Evolutionary conservation across 2,113 vertebrate species (phyloP).

Genomic region (Pardalotus punctatus): DNA sequence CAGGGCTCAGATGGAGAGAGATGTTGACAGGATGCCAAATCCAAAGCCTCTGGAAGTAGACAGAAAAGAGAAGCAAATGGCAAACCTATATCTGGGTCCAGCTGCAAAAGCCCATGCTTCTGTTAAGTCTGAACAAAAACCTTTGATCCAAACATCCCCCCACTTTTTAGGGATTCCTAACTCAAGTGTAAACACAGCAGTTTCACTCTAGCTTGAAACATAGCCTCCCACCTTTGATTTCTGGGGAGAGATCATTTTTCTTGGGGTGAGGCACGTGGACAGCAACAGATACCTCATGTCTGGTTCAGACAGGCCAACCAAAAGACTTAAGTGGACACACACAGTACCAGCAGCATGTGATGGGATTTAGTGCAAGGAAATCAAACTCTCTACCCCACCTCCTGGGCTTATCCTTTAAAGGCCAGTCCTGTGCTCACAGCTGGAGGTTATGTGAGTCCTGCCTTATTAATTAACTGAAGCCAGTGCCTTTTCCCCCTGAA

Average conservation of each 20-base stretch:
- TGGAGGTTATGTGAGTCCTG: conserved; percentile 67
- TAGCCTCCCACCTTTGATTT: conserved; percentile 38
- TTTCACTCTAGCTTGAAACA: conserved; percentile 3
- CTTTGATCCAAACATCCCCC: background rate
- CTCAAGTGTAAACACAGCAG: background rate
- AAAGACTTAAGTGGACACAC: conserved; percentile 42
- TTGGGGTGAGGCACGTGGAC: background rate
- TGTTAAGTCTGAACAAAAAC: background rate
- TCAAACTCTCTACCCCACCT: conserved; percentile 45
- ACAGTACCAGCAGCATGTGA: conserved; percentile 41
- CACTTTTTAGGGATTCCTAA: background rate
- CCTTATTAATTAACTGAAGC: conserved; percentile 70
- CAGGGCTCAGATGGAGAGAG: background rate
- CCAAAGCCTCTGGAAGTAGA: background rate
- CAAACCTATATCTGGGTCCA: background rate
- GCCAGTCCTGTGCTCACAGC: conserved; percentile 65
- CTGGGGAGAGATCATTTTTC: conserved; percentile 38
- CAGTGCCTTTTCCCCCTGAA: background rate
- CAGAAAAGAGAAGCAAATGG: background rate
- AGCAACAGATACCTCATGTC: conserved; percentile 23
- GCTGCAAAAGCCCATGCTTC: background rate
- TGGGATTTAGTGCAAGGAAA: conserved; percentile 43
- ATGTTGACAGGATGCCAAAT: background rate
- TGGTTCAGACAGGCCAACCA: conserved; percentile 26
- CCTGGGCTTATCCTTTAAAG: conserved; percentile 57